Conservation (phyloP, 2,113 vertebrate genomes). For the Holacanthus passer region DNA sequence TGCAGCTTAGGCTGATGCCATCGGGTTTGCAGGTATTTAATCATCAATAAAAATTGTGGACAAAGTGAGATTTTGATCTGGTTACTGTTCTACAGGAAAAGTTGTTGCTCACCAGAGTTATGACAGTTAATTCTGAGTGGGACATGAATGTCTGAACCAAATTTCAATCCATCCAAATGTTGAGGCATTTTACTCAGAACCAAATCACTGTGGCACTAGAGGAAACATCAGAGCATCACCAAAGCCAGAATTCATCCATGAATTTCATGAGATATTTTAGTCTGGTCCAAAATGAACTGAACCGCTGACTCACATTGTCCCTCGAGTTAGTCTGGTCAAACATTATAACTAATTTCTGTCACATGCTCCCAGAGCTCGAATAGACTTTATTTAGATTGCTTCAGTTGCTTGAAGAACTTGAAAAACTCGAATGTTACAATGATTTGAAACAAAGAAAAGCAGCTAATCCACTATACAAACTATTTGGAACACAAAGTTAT, state of each 20-base stretch:
- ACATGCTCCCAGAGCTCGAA: neutral
- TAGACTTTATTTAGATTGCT: too few species aligned
- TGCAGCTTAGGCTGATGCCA: neutral
- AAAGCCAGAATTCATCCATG: neutral
- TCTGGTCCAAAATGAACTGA: neutral
- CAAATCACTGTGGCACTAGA: neutral
- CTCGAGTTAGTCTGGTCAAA: neutral
- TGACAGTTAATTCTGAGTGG: too few species aligned
- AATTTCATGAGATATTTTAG: neutral
- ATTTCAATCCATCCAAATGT: neutral
- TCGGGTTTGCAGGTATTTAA: neutral
- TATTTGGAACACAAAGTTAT: neutral
- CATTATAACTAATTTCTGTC: conserved; percentile 1
- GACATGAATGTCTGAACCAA: neutral
- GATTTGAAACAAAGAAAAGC: neutral
- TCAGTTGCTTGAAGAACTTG: neutral
- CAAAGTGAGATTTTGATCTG: neutral
- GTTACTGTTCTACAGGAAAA: neutral
- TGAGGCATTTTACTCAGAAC: neutral
- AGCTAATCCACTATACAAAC: neutral
- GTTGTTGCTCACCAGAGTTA: neutral
- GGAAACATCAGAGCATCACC: neutral
- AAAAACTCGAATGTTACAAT: neutral
- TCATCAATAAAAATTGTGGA: too few species aligned
- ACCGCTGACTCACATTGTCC: neutral